Evolutionary conservation across 2,113 vertebrate genomes (phyloP).

Genomic region (Ptyas mucosa): DNA sequence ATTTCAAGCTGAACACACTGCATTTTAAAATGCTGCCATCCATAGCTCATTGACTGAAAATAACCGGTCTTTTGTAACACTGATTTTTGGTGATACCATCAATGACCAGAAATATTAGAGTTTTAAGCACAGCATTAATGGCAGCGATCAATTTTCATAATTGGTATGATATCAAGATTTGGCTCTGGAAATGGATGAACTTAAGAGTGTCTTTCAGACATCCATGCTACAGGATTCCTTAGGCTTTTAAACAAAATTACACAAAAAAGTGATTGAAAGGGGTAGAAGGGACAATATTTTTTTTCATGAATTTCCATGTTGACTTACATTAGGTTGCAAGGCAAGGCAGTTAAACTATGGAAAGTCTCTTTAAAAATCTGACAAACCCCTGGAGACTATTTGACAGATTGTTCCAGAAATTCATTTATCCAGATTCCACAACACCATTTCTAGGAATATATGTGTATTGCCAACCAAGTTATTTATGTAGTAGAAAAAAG

Average conservation of each 20-base stretch:
- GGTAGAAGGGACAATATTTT: not conserved
- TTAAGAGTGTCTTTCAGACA: not conserved
- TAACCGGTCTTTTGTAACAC: not conserved
- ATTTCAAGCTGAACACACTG: constrained; percentile 30
- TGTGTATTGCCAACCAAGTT: not conserved
- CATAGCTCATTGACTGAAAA: accelerated
- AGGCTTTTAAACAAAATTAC: not conserved
- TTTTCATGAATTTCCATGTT: not conserved
- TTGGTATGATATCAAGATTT: not conserved
- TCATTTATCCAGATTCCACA: not conserved
- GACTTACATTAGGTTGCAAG: not conserved
- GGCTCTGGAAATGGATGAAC: not conserved
- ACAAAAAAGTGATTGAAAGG: not conserved
- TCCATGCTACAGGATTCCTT: not conserved
- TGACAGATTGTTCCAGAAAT: not conserved
- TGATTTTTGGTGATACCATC: not conserved
- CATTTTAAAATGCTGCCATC: not conserved
- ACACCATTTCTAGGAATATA: not conserved
- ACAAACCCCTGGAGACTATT: not conserved
- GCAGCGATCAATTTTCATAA: not conserved
- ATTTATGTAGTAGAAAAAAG: not conserved
- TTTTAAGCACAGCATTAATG: not conserved
- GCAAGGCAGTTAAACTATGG: not conserved
- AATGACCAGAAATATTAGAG: not conserved
- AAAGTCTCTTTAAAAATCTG: not conserved